A percentile compares a stretch with the other conserved stretches of the same genome.
Evolutionary conservation across 2,113 vertebrate genomes (phyloP).

Genomic region (Hemibagrus wyckioides): DNA sequence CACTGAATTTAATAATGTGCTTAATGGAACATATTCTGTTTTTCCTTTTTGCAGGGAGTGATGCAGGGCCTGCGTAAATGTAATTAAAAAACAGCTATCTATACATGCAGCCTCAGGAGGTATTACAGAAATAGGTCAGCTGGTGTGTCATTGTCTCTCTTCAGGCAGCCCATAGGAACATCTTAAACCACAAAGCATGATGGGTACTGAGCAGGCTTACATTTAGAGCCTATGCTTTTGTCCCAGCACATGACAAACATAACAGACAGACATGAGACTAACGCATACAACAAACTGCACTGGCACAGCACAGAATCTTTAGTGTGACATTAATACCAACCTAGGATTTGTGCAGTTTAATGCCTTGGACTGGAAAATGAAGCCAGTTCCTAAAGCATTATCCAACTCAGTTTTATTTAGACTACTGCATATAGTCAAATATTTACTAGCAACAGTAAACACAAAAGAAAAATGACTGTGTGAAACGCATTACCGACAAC

Average conservation of each 20-base stretch:
- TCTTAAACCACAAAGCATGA: conserved; percentile 78
- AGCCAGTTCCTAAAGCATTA: neutral
- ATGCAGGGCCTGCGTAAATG: conserved; percentile 77
- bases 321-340: neutral
- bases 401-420: neutral
- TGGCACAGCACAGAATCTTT: neutral
- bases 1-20: conserved; percentile 56
- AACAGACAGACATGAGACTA: neutral
- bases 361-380: neutral
- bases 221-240: conserved; percentile 69
- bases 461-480: neutral
- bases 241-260: conserved; percentile 1
- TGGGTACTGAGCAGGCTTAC: conserved; percentile 76
- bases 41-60: conserved; percentile 57
- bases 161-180: conserved; percentile 71
- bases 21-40: conserved; percentile 52
- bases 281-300: neutral
- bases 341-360: neutral
- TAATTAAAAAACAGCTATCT: conserved; percentile 84
- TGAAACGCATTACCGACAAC: conserved; percentile 1
- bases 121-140: conserved; percentile 78
- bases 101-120: conserved; percentile 71
- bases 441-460: neutral
- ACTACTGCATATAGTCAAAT: neutral
- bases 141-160: conserved; percentile 77